A percentile compares a stretch with the other conserved stretches of the same genome.
These are phyloP conservation scores for Coenonympha arcania DNA, from an alignment of 2,888 invertebrate species.

Conservation along the genomic window DNA sequence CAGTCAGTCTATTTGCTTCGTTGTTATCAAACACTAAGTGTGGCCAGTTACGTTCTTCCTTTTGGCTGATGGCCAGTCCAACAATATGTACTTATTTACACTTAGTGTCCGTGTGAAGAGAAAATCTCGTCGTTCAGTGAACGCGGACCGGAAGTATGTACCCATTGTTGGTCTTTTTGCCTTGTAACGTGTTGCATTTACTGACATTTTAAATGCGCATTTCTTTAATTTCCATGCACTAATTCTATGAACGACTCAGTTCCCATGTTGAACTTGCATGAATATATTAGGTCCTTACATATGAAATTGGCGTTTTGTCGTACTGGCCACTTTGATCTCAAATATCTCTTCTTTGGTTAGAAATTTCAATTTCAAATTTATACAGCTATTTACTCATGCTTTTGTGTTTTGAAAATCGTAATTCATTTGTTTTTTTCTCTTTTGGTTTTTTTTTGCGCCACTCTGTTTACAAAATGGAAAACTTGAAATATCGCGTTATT, in stretches of 20 bases:
- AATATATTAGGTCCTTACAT: constrained; percentile 11
- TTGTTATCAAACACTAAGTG: constrained; percentile 9
- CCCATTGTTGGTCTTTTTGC: constrained; percentile 59
- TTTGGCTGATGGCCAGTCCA: constrained; percentile 26
- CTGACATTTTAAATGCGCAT: constrained; percentile 33
- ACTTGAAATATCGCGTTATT: too few species aligned
- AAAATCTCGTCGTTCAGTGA: constrained; percentile 29
- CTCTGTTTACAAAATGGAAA: too few species aligned
- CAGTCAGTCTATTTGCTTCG: constrained; percentile 7
- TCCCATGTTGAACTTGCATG: constrained; percentile 15
- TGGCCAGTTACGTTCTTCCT: constrained; percentile 7
- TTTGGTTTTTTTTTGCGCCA: too few species aligned
- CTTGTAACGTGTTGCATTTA: constrained; percentile 37
- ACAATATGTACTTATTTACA: constrained; percentile 27
- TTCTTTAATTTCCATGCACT: constrained; percentile 25
- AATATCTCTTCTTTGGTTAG: too few species aligned
- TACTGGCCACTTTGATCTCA: too few species aligned
- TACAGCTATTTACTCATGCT: too few species aligned
- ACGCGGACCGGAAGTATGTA: constrained; percentile 54
- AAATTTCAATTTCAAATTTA: too few species aligned
- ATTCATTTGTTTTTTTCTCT: too few species aligned
- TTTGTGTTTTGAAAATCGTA: too few species aligned
- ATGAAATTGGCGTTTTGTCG: too few species aligned
- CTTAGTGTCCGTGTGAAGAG: constrained; percentile 36
- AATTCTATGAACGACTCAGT: constrained; percentile 22